Evolutionary conservation across 2,888 invertebrate genomes (phyloP).

Genomic region (Iselma pallidipennis): DNA sequence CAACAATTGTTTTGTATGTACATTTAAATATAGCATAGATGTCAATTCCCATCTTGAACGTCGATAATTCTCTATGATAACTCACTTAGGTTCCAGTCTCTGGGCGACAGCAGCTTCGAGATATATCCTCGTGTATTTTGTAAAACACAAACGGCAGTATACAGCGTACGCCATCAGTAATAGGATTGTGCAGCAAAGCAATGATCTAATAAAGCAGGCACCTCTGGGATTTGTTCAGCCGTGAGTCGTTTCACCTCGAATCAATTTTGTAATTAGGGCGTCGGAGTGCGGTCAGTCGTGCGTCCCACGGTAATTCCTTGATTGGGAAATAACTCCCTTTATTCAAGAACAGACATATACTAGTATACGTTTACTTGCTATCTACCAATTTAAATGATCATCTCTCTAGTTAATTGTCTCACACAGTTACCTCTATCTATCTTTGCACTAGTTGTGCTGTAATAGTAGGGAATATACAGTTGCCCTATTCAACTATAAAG

Average conservation of each 20-base stretch:
- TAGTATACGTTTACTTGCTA: neutral
- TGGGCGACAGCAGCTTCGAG: conserved; percentile 18
- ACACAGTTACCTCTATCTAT: too few species aligned
- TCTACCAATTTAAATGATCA: conserved; percentile 18
- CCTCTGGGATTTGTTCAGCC: conserved; percentile 48
- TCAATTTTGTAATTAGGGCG: conserved; percentile 52
- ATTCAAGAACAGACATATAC: conserved; percentile 27
- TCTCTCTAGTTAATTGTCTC: too few species aligned
- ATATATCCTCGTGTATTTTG: conserved; percentile 17
- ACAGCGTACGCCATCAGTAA: conserved; percentile 38
- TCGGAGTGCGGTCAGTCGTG: conserved; percentile 45
- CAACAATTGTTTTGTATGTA: neutral
- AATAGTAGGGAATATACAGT: too few species aligned
- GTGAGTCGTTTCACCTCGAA: conserved; percentile 52
- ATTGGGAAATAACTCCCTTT: conserved; percentile 46
- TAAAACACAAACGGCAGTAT: conserved; percentile 23
- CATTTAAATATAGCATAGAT: neutral
- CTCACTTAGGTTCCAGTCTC: conserved; percentile 20
- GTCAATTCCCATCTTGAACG: neutral
- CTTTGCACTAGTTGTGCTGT: too few species aligned
- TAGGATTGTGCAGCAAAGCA: conserved; percentile 51
- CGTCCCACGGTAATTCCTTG: conserved; percentile 45
- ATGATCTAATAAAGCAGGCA: conserved; percentile 51
- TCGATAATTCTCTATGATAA: conserved; percentile 25
- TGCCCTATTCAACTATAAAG: too few species aligned